These are phyloP conservation scores for Acanthosepion lycidas DNA, from an alignment of 2,888 invertebrate species.

Conservation along the genomic window DNA sequence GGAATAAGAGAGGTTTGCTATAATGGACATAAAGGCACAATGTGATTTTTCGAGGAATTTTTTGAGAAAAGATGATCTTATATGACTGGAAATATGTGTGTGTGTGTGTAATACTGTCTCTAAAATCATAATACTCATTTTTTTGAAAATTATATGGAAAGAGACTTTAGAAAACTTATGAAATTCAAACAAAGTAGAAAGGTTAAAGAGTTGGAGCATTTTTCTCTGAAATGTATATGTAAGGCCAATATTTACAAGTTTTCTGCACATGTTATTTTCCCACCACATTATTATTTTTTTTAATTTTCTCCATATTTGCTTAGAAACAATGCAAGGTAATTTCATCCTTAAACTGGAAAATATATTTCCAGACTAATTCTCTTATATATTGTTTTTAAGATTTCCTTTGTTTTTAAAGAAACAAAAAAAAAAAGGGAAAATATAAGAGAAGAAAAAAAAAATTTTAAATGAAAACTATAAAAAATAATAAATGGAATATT, in stretches of 20 bases:
- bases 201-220: neutral
- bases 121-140: neutral
- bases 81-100: too few species aligned
- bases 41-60: too few species aligned
- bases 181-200: neutral
- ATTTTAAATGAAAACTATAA: too few species aligned
- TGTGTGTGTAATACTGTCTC: too few species aligned
- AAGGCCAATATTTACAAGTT: neutral
- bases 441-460: too few species aligned
- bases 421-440: neutral
- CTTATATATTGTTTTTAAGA: neutral
- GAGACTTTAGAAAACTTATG: neutral
- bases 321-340: slow-evolving; percentile 6
- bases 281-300: neutral
- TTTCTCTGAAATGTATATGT: neutral
- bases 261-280: neutral
- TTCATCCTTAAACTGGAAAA: neutral
- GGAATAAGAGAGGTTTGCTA: too few species aligned
- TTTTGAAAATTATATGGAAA: neutral
- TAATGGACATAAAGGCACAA: too few species aligned
- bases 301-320: neutral
- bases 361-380: neutral
- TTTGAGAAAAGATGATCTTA: too few species aligned
- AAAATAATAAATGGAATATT: too few species aligned
- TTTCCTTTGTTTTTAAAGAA: neutral